Percentiles rank a stretch among this genome's conserved stretches.
Conservation (phyloP, 2,797 vertebrate species). For the Cottoperca gobio region DNA sequence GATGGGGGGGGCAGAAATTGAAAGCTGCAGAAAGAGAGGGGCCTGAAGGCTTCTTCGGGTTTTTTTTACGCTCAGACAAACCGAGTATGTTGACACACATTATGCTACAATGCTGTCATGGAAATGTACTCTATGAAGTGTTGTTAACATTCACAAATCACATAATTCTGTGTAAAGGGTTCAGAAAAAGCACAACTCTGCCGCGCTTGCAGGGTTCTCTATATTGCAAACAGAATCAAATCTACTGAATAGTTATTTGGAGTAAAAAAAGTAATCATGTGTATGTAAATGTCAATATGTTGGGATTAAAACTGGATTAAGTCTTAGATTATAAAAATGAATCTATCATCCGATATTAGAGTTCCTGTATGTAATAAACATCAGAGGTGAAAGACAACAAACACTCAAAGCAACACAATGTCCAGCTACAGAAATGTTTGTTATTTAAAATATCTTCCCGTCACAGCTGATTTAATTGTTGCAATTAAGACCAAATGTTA, state of each 20-base stretch:
- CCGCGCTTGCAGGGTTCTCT: constrained; percentile 9
- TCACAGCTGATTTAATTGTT: neutral
- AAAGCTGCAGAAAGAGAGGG: constrained; percentile 69
- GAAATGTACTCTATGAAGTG: constrained; percentile 67
- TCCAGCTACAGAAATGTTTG: no score
- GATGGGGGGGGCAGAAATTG: constrained; percentile 68
- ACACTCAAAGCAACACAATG: neutral
- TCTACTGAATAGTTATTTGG: neutral
- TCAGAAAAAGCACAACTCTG: constrained; percentile 37
- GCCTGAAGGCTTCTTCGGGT: constrained; percentile 67
- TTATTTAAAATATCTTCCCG: no score
- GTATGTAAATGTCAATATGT: neutral
- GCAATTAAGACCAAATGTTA: constrained; percentile 3
- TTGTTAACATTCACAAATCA: constrained; percentile 68
- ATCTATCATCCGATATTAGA: neutral
- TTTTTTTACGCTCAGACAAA: constrained; percentile 57
- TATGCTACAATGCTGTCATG: constrained; percentile 68
- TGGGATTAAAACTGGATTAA: constrained; percentile 7
- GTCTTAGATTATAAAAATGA: neutral
- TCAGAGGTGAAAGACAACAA: neutral
- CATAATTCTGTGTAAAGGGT: constrained; percentile 62
- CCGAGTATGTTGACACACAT: constrained; percentile 75
- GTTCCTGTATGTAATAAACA: neutral
- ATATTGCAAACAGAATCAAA: constrained; percentile 24
- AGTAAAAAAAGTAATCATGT: neutral